Evolutionary conservation across 2,113 vertebrate genomes (phyloP).

Genomic region (Chiloscyllium plagiosum): DNA sequence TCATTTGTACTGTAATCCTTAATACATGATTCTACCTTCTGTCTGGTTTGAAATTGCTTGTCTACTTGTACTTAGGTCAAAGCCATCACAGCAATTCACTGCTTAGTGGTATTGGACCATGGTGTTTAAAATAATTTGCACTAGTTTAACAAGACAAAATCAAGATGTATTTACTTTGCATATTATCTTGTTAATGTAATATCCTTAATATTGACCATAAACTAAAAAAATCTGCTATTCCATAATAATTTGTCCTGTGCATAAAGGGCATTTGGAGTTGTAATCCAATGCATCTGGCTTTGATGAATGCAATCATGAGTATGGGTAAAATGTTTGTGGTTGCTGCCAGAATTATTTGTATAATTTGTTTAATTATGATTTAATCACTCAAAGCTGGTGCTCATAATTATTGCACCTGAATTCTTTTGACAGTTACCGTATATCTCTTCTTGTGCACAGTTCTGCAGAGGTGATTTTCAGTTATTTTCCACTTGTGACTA

Average conservation of each 20-base stretch:
- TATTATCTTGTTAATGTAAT: not conserved
- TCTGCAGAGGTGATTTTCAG: not conserved
- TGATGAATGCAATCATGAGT: not conserved
- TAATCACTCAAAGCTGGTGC: conserved; percentile 14
- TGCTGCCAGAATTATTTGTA: not conserved
- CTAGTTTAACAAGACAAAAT: not conserved
- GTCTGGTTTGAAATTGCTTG: no score
- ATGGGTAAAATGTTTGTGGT: not conserved
- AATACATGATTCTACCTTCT: not conserved
- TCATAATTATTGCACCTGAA: conserved; percentile 19
- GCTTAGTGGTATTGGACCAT: not conserved
- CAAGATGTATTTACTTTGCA: not conserved
- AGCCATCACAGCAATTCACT: not conserved
- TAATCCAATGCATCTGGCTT: not conserved
- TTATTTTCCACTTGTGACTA: no score
- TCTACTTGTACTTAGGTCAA: not conserved
- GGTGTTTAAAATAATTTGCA: not conserved
- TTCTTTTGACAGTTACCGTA: not conserved
- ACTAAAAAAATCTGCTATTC: not conserved
- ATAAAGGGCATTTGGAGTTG: not conserved
- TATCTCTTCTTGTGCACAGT: not conserved
- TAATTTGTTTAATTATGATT: not conserved
- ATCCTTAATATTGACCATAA: not conserved
- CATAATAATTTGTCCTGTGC: not conserved
- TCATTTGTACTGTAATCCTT: not conserved